These are phyloP conservation scores for Diplogasteroides magnus DNA, from an alignment of 1,140 invertebrate species.

Conservation along the genomic window DNA sequence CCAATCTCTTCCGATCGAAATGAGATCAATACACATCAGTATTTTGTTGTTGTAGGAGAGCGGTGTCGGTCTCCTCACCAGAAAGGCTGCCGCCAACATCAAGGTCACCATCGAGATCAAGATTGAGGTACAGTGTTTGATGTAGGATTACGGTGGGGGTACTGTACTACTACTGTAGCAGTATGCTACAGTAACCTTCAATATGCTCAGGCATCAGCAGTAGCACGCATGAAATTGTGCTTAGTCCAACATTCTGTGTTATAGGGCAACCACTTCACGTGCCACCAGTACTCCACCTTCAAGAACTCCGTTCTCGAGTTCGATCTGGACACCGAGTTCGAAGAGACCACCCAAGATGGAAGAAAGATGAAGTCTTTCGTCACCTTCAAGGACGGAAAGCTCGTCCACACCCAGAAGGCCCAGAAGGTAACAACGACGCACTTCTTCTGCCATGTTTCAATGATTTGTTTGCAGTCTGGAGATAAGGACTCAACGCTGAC, in stretches of 20 bases:
- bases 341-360: conserved; percentile 29
- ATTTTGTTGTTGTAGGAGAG: conserved; percentile 5
- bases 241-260: no score
- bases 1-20: no score
- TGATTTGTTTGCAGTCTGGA: conserved; percentile 5
- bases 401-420: conserved; percentile 23
- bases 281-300: conserved; percentile 24
- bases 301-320: conserved; percentile 27
- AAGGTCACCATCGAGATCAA: conserved; percentile 25
- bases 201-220: no score
- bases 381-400: conserved; percentile 15
- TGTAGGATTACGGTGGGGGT: no score
- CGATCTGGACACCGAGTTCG: conserved; percentile 24
- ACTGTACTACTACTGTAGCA: no score
- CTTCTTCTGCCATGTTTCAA: background rate
- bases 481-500: conserved; percentile 23
- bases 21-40: no score
- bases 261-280: conserved; percentile 16
- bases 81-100: conserved; percentile 28
- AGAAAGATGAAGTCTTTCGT: conserved; percentile 13
- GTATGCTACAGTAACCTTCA: no score
- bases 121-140: background rate
- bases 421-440: background rate
- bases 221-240: no score
- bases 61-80: conserved; percentile 24